Percentiles rank a stretch among this genome's conserved stretches.
Conservation (phyloP, 2,888 invertebrate genomes). For the Prenolepis imparis region DNA sequence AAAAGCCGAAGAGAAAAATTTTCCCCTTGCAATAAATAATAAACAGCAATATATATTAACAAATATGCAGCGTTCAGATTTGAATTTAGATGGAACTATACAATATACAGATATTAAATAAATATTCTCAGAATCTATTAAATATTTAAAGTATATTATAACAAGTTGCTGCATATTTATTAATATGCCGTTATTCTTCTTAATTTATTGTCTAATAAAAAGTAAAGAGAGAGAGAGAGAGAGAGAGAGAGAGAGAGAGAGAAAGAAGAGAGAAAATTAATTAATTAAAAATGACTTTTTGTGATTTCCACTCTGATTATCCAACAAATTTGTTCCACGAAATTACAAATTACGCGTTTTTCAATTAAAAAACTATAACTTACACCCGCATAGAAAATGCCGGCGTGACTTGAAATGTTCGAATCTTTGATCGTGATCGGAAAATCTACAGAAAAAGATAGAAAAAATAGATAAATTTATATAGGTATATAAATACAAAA, state of each 20-base stretch:
- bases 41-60: neutral
- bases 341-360: constrained; percentile 79
- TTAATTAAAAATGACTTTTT: no score
- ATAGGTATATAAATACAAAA: no score
- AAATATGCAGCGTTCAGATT: neutral
- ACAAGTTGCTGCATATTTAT: neutral
- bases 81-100: neutral
- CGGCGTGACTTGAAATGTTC: constrained; percentile 24
- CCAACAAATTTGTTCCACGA: constrained; percentile 56
- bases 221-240: neutral
- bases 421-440: constrained; percentile 6
- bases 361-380: constrained; percentile 71
- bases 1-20: constrained; percentile 30
- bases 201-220: neutral
- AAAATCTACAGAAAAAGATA: constrained; percentile 5
- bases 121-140: neutral
- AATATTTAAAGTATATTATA: neutral
- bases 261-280: no score
- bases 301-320: no score
- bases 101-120: neutral
- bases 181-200: neutral
- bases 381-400: constrained; percentile 65
- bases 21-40: neutral
- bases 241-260: no score
- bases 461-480: neutral